These are phyloP conservation scores for Nipponia nippon DNA, from an alignment of 2,113 vertebrate species.

Conservation along the genomic window DNA sequence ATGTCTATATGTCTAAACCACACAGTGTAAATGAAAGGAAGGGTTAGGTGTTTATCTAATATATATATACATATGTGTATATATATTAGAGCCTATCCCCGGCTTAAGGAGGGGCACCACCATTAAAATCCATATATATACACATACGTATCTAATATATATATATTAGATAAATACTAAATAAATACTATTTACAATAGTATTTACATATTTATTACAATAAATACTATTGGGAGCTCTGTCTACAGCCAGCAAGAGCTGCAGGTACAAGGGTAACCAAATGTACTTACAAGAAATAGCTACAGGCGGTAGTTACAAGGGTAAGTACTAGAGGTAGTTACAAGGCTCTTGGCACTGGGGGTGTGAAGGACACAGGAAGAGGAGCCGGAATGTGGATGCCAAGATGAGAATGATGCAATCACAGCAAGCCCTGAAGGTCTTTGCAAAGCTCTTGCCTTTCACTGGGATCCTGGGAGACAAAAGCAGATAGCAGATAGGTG, in stretches of 20 bases:
- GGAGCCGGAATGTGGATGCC: neutral
- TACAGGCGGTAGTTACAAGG: neutral
- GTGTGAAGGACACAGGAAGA: neutral
- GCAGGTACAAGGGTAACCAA: neutral
- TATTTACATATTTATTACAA: too few relatives aligned
- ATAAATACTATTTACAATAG: too few relatives aligned
- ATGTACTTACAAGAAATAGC: neutral
- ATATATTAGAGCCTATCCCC: neutral
- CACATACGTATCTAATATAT: neutral
- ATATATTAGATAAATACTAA: neutral
- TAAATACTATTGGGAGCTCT: too few relatives aligned
- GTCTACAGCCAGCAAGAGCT: neutral
- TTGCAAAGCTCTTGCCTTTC: neutral
- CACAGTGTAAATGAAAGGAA: neutral
- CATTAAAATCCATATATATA: neutral
- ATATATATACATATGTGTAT: rapidly evolving
- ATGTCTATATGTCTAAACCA: neutral
- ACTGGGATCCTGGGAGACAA: neutral
- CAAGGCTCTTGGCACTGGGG: neutral
- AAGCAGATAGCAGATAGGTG: conserved; percentile 7
- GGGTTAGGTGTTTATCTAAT: neutral
- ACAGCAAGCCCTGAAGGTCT: neutral
- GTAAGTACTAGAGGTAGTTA: neutral
- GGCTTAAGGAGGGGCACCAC: neutral
- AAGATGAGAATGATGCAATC: neutral